Conservation (phyloP, 1,140 invertebrate genomes). For the Listronotus oregonensis region DNA sequence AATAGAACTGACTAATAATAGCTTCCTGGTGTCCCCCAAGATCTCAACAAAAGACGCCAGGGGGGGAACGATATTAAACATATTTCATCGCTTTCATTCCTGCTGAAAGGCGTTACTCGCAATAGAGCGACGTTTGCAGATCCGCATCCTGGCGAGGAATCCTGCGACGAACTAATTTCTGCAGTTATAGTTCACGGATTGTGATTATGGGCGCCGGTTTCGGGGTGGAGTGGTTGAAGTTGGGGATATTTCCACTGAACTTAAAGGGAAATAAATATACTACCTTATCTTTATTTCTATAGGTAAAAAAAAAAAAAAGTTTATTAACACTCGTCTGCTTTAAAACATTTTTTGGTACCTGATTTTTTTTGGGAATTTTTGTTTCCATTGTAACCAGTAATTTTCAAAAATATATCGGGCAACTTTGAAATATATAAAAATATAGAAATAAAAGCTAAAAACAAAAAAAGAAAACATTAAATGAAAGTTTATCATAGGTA, state of each 20-base stretch:
- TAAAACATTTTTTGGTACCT: too few relatives aligned
- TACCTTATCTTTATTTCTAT: too few relatives aligned
- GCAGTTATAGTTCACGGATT: constrained; percentile 27
- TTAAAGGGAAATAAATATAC: too few relatives aligned
- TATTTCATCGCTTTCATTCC: constrained; percentile 20
- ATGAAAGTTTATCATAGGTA: too few relatives aligned
- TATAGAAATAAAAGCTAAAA: too few relatives aligned
- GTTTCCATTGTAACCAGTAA: too few relatives aligned
- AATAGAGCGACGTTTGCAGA: constrained; percentile 30
- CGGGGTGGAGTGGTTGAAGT: constrained; percentile 7
- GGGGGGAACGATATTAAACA: constrained; percentile 16
- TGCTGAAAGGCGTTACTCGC: constrained; percentile 22
- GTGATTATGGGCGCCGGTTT: constrained; percentile 12
- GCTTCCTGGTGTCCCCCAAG: constrained; percentile 35
- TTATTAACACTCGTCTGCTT: too few relatives aligned
- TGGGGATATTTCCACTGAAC: neutral
- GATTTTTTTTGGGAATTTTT: too few relatives aligned
- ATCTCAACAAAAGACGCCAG: constrained; percentile 34
- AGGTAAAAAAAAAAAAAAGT: too few relatives aligned
- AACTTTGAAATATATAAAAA: too few relatives aligned
- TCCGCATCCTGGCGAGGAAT: constrained; percentile 32
- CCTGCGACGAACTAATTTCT: constrained; percentile 26
- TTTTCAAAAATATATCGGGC: too few relatives aligned
- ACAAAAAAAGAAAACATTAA: too few relatives aligned
- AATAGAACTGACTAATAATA: constrained; percentile 32